A percentile compares a stretch with the other conserved stretches of the same genome.
phyloP scores from a whole-genome alignment of 2,888 invertebrate genomes.

The Mimachlamys varia region DNA sequence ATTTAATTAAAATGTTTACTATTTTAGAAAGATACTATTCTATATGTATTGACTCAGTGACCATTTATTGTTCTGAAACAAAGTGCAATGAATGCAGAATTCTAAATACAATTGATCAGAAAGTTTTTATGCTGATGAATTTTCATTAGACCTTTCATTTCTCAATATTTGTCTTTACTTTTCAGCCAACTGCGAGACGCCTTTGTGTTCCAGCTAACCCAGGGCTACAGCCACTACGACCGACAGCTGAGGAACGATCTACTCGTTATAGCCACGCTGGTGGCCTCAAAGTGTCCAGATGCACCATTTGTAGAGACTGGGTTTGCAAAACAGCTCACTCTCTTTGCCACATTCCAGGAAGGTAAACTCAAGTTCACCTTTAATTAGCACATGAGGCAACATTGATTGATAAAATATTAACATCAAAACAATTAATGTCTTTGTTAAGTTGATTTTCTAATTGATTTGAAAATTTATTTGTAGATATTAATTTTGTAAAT shows the following conservation, averaged over 20 bases:
- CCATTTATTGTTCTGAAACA: too few species aligned
- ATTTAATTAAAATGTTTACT: too few species aligned
- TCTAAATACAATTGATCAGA: too few species aligned
- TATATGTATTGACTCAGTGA: too few species aligned
- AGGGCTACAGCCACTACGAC: conserved; percentile 80
- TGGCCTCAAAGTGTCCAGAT: conserved; percentile 72
- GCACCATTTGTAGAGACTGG: conserved; percentile 81
- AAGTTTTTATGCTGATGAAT: background rate
- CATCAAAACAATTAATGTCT: too few species aligned
- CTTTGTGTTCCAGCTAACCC: conserved; percentile 79
- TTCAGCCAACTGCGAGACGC: conserved; percentile 79
- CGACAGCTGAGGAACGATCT: conserved; percentile 81
- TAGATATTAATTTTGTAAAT: too few species aligned
- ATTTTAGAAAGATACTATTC: too few species aligned
- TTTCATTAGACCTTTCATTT: background rate
- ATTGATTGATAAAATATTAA: too few species aligned
- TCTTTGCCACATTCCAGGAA: conserved; percentile 81
- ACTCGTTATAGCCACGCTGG: conserved; percentile 76
- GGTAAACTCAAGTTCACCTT: conserved; percentile 62
- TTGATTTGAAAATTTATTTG: too few species aligned
- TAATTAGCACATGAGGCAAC: too few species aligned
- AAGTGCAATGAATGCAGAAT: too few species aligned
- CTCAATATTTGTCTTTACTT: conserved; percentile 36
- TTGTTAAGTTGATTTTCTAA: too few species aligned
- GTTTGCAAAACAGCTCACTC: conserved; percentile 79